These are phyloP conservation scores for Drosophila biarmipes DNA, from an alignment of 1,140 invertebrate species.

Conservation along the genomic window DNA sequence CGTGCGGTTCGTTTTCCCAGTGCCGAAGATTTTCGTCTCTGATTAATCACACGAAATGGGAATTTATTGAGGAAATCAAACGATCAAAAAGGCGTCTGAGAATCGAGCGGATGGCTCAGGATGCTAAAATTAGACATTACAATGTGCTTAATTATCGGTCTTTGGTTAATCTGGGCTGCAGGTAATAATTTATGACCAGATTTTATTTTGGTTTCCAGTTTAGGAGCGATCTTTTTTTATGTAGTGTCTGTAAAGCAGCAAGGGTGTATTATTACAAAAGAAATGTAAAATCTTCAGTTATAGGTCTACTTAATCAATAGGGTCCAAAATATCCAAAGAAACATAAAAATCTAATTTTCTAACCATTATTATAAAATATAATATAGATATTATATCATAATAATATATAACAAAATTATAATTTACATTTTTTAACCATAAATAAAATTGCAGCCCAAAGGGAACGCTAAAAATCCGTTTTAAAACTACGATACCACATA, in stretches of 20 bases:
- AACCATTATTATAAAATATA: no score
- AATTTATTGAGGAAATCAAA: conserved; percentile 46
- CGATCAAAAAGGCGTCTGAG: conserved; percentile 30
- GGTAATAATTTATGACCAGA: neutral
- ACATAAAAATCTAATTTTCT: no score
- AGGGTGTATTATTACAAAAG: no score
- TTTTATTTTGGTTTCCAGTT: neutral
- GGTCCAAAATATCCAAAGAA: no score
- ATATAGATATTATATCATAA: no score
- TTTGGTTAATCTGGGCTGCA: neutral
- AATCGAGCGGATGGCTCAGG: conserved; percentile 14
- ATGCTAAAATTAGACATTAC: conserved; percentile 42
- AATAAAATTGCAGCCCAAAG: no score
- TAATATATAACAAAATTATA: no score
- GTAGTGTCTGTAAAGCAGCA: neutral
- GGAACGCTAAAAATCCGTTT: no score
- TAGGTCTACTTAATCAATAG: no score
- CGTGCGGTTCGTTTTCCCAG: conserved; percentile 19
- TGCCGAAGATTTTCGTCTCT: conserved; percentile 27
- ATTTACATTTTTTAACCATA: no score
- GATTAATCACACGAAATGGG: conserved; percentile 46
- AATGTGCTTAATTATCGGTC: conserved; percentile 7
- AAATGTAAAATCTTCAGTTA: no score
- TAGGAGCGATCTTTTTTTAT: neutral
- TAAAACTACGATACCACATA: no score